Base-by-base conservation (phyloP, 1,140 invertebrate species). In the Nylanderia fulva region DNA sequence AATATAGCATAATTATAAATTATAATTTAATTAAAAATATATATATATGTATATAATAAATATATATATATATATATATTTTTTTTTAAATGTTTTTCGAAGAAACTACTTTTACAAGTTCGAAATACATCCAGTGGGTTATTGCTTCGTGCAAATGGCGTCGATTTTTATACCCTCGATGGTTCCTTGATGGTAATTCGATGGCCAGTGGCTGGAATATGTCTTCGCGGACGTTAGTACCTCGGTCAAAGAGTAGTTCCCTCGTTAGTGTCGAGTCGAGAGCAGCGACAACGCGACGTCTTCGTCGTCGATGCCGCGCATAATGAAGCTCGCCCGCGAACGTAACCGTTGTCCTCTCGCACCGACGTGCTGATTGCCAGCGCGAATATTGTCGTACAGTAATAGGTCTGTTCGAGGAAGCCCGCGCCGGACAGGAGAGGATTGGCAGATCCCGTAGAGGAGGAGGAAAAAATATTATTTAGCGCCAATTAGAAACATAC, bases 361-460 rank as follows among this genome's bases (percentile, higher is more conserved):
- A 92, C 86, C 80, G 80, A 89, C 69, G 86, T 92, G 93, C 85
- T 93, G 91, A 93, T 93, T 94, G 85, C 87, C 89, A 77, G 79
- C 85, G 89, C 88, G 92, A 92, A 92, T 93, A 91, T 93, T 91
- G 92, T 92, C 89, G 74, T 79, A 93, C 92, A 91, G 90, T 83
- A 89, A 87, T 85, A 72, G 87, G 77, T 90, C 74, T 93, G 91
- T 93, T 92, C 89, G 88, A 56, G 69, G 88, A 91, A 89, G 77
- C 85, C 79, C 69, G 75, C 54, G 64, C 45, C 29, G 52, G 39
- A 79, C 69, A 48, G 42, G 0, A 29, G 39, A 29, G 39, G 29
- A 86, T 90, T 66, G 83, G 45, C 64, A 18, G 29, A 52, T 45
- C 61, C 24, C 24, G 36, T n/a, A 63, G 74, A 11, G 54, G 29